A percentile compares a stretch with the other conserved stretches of the same genome.
These are phyloP conservation scores for Heliothis virescens DNA, from an alignment of 1,140 invertebrate species.

Conservation along the genomic window DNA sequence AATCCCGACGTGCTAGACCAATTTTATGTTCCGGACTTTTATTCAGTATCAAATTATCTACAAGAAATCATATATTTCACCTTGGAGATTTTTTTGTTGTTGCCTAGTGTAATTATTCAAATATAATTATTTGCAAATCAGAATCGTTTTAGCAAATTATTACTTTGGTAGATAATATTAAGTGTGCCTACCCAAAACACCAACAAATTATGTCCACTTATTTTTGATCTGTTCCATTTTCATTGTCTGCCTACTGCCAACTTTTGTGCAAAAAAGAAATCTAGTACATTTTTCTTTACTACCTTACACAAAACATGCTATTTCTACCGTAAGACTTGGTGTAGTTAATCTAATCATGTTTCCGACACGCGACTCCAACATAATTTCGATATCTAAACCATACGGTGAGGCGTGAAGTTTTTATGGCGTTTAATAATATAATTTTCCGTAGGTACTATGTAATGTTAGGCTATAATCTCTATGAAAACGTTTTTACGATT, in stretches of 20 bases:
- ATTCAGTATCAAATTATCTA: no score
- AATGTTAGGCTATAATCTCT: constrained; percentile 15
- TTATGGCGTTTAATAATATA: constrained; percentile 33
- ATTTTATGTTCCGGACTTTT: no score
- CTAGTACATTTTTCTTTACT: neutral
- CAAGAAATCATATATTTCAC: no score
- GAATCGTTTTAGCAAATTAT: no score
- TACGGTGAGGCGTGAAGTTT: constrained; percentile 16
- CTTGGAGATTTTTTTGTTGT: no score
- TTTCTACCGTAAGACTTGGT: constrained; percentile 10
- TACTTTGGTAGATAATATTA: no score
- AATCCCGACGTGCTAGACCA: no score
- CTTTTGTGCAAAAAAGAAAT: neutral
- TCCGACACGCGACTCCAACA: constrained; percentile 19
- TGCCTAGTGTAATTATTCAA: no score
- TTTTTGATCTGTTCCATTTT: no score
- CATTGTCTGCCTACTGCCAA: neutral
- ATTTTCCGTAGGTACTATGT: constrained; percentile 7
- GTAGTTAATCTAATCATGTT: constrained; percentile 27
- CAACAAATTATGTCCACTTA: no score
- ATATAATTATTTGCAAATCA: no score
- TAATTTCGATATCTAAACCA: constrained; percentile 27
- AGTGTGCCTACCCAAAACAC: no score
- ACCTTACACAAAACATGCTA: neutral
- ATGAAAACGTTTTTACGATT: constrained; percentile 24